Conservation (phyloP, 2,888 invertebrate species). For the Agrotis puta region DNA sequence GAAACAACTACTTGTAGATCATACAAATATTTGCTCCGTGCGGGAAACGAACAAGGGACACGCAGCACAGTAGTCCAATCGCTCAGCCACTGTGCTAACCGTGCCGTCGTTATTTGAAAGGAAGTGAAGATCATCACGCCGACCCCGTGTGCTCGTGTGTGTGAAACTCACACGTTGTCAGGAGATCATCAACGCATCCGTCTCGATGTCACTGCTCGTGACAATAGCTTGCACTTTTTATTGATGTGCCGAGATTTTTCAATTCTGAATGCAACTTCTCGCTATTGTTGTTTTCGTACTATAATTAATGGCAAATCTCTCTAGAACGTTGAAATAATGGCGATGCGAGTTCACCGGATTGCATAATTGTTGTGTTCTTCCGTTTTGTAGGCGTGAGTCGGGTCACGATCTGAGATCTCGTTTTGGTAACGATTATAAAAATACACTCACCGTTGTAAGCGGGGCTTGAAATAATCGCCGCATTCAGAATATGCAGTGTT, state of each 20-base stretch:
- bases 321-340: slow-evolving; percentile 52
- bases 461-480: slow-evolving; percentile 37
- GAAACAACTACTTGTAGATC: too few species aligned
- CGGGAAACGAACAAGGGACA: too few species aligned
- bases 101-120: too few species aligned
- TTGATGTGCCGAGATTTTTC: slow-evolving; percentile 45
- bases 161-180: slow-evolving; percentile 30
- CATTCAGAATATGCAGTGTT: slow-evolving; percentile 41
- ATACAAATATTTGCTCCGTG: too few species aligned
- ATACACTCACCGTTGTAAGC: slow-evolving; percentile 26
- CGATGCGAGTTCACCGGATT: slow-evolving; percentile 62
- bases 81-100: too few species aligned
- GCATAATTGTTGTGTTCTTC: slow-evolving; percentile 61
- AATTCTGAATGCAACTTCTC: slow-evolving; percentile 53
- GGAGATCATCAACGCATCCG: slow-evolving; percentile 21
- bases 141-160: background rate
- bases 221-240: slow-evolving; percentile 66
- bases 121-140: slow-evolving; percentile 2
- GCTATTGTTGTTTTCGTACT: slow-evolving; percentile 62
- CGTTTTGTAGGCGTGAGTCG: slow-evolving; percentile 49
- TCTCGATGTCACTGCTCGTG: slow-evolving; percentile 31
- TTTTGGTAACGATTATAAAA: slow-evolving; percentile 55
- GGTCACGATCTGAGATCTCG: slow-evolving; percentile 62
- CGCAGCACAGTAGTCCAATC: too few species aligned
- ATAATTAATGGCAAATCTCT: slow-evolving; percentile 61